Evolutionary conservation across 2,888 invertebrate genomes (phyloP).

Genomic region (Conus canariensis): DNA sequence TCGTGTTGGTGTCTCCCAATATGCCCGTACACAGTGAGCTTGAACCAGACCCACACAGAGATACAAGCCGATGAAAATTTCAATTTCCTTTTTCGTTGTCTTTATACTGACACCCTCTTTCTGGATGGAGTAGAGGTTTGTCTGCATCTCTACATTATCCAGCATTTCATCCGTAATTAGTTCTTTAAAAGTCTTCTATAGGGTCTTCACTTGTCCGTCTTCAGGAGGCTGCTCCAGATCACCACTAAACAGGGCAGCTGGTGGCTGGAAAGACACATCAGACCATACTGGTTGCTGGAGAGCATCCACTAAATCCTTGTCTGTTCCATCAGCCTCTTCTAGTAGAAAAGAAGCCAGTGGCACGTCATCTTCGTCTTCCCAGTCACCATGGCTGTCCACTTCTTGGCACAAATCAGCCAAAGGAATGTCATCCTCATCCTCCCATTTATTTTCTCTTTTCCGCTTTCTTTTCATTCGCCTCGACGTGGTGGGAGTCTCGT

Average conservation of each 20-base stretch:
- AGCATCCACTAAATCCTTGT: background rate
- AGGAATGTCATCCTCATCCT: background rate
- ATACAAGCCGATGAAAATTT: constrained; percentile 42
- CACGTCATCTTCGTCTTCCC: background rate
- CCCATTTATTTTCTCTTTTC: constrained; percentile 26
- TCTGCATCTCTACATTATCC: constrained; percentile 3
- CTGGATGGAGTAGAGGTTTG: constrained; percentile 18
- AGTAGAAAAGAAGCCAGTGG: background rate
- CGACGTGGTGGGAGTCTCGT: background rate
- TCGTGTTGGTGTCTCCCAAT: constrained; percentile 46
- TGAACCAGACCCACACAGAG: constrained; percentile 47
- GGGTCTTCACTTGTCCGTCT: constrained; percentile 1
- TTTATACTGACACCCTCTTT: constrained; percentile 40
- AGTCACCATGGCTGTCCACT: background rate
- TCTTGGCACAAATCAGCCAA: background rate
- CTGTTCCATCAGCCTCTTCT: background rate
- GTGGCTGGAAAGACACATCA: background rate
- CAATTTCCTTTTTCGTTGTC: constrained; percentile 48
- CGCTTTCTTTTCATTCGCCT: constrained; percentile 37
- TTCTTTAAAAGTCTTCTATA: background rate
- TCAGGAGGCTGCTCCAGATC: background rate
- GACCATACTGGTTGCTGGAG: background rate
- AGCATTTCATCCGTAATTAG: constrained; percentile 28
- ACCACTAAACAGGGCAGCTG: constrained; percentile 15
- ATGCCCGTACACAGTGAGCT: constrained; percentile 36